Evolutionary conservation across 2,113 vertebrate genomes (phyloP).

Genomic region (Tetraodon nigroviridis): DNA sequence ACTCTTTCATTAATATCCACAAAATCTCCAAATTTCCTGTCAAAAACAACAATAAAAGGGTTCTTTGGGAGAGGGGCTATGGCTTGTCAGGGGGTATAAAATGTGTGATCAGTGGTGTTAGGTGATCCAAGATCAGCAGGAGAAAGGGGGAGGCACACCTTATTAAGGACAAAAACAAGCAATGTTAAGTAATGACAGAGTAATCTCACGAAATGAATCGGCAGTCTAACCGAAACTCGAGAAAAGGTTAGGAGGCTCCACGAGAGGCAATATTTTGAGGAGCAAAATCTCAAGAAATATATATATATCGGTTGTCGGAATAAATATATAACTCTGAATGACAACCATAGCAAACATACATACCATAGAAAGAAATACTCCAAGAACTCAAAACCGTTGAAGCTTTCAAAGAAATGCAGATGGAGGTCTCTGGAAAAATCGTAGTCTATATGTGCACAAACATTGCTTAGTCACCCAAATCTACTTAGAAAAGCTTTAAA

Average conservation of each 20-base stretch:
- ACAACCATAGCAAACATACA: constrained; percentile 71
- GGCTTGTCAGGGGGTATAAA: constrained; percentile 77
- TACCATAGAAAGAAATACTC: constrained; percentile 64
- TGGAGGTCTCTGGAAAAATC: constrained; percentile 58
- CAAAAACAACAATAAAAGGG: constrained; percentile 67
- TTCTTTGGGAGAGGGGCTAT: constrained; percentile 63
- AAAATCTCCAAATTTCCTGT: constrained; percentile 76
- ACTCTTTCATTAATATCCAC: constrained; percentile 80
- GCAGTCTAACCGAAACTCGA: constrained; percentile 36
- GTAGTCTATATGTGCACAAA: constrained; percentile 75
- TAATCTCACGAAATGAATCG: constrained; percentile 53
- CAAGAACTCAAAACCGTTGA: constrained; percentile 62
- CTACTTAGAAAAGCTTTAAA: constrained; percentile 72
- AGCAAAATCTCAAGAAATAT: constrained; percentile 64
- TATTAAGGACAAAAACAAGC: constrained; percentile 70
- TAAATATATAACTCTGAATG: constrained; percentile 73
- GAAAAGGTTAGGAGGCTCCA: constrained; percentile 53
- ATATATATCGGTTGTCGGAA: constrained; percentile 67
- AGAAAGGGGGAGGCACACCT: constrained; percentile 72
- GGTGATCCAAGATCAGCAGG: constrained; percentile 58
- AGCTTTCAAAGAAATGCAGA: constrained; percentile 63
- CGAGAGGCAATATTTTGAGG: constrained; percentile 67
- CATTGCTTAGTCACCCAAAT: constrained; percentile 75
- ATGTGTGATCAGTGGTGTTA: constrained; percentile 60
- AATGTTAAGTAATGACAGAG: constrained; percentile 54